Base-by-base conservation (phyloP, 2,797 vertebrate genomes). In the Bradypodion pumilum region DNA sequence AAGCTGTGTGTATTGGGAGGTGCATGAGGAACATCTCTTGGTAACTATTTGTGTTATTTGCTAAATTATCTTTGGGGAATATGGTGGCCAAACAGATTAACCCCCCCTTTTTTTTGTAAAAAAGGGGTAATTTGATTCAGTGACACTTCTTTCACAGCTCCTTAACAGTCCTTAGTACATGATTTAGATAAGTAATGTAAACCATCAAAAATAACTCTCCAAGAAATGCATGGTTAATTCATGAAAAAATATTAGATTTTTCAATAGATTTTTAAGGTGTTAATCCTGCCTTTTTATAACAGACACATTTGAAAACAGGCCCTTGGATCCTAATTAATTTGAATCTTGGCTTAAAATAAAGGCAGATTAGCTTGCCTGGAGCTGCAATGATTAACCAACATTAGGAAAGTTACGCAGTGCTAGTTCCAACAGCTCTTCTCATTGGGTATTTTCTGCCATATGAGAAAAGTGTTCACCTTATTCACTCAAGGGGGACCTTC, bases 361-460 rank as follows among this genome's bases (percentile, higher is more conserved):
- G 6, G 86, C 6, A 0, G 62, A 8, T n/a, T 19, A 60, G 4
- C 7, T 13, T 85, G 13, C 35, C 1, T 72, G 4, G 0, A 32
- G 76, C 62, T 80, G 9, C 16, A 73, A 2, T 78, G 3, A 70
- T 81, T 13, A 74, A 37, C 1, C 80, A 59, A 72, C 15, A 65
- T 0, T 40, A 4, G 23, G 37, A 32, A 68, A 4, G 49, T 6
- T 73, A 27, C 78, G 19, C 13, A 49, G 6, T 32, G 42, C 25
- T 83, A 16, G 74, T 85, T 82, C 81, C 4, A 88, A 74, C 25
- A 77, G 49, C 84, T 81, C 42, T 82, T 74, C 80, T 8, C 1
- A 56, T 19, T 76, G 42, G 40, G 56, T 84, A 44, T 80, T 80
- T 82, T 60, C 59, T 84, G 46, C 42, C 73, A 84, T 75, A 1